These are phyloP conservation scores for Achatina immaculata DNA, from an alignment of 1,140 invertebrate species.

Conservation along the genomic window DNA sequence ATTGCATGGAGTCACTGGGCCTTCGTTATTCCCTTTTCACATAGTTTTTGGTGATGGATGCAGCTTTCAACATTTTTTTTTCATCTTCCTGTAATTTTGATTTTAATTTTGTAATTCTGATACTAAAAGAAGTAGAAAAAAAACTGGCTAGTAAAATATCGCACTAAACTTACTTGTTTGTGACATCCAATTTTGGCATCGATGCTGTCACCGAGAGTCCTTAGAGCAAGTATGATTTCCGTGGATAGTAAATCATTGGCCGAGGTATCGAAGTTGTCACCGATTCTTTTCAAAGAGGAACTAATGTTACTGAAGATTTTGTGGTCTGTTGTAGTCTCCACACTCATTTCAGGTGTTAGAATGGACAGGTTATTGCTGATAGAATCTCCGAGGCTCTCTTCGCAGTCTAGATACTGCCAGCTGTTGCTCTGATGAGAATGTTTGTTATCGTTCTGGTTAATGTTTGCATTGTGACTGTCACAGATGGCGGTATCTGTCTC, in stretches of 20 bases:
- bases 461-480: too few relatives aligned
- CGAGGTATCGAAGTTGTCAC: background rate
- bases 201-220: background rate
- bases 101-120: too few relatives aligned
- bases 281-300: too few relatives aligned
- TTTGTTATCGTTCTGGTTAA: background rate
- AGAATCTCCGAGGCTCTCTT: background rate
- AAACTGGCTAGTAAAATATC: too few relatives aligned
- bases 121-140: too few relatives aligned
- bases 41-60: too few relatives aligned
- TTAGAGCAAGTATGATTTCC: background rate
- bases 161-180: background rate
- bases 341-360: background rate
- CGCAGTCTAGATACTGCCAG: background rate
- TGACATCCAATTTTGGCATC: constrained; percentile 1
- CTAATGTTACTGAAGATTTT: background rate
- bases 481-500: too few relatives aligned
- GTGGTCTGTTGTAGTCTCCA: background rate
- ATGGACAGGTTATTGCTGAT: background rate
- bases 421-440: background rate
- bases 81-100: too few relatives aligned
- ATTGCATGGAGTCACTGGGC: too few relatives aligned
- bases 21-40: too few relatives aligned
- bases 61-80: too few relatives aligned
- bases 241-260: background rate